Evolutionary conservation across 2,797 vertebrate species (phyloP).

Genomic region (Anguilla marmorata): DNA sequence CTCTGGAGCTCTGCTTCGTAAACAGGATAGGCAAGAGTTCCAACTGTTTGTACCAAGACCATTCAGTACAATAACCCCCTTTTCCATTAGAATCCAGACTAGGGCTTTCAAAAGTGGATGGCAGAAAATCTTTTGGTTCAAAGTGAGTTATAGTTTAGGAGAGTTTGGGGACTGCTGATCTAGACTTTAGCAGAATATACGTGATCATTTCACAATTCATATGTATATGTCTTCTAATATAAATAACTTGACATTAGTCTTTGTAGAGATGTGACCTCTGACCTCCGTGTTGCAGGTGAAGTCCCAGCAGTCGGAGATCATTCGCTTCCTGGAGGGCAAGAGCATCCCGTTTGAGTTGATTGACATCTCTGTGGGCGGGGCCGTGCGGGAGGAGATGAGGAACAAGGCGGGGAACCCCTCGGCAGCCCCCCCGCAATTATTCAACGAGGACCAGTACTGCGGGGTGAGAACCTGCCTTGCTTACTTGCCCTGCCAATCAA

Average conservation of each 20-base stretch:
- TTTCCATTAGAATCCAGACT: neutral
- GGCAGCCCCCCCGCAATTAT: constrained; percentile 90
- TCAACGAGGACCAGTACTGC: constrained; percentile 91
- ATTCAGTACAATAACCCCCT: neutral
- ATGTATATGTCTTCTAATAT: neutral
- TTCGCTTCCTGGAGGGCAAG: constrained; percentile 88
- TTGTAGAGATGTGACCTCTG: neutral
- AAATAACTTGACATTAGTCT: neutral
- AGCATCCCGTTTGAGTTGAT: constrained; percentile 88
- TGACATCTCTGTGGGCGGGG: constrained; percentile 86
- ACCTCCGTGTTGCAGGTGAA: constrained; percentile 78
- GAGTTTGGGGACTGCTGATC: neutral
- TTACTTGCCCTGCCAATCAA: neutral
- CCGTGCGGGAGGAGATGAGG: constrained; percentile 88
- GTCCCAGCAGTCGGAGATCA: constrained; percentile 89
- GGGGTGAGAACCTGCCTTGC: constrained; percentile 75
- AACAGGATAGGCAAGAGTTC: no score
- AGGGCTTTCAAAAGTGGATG: neutral
- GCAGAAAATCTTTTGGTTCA: neutral
- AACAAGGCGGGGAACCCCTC: constrained; percentile 80
- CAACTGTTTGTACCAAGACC: neutral
- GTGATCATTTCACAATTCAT: neutral
- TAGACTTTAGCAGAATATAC: neutral
- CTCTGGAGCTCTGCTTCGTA: no score
- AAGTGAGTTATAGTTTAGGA: neutral